These are phyloP conservation scores for Lysandra bellargus DNA, from an alignment of 2,888 invertebrate genomes.

Conservation along the genomic window DNA sequence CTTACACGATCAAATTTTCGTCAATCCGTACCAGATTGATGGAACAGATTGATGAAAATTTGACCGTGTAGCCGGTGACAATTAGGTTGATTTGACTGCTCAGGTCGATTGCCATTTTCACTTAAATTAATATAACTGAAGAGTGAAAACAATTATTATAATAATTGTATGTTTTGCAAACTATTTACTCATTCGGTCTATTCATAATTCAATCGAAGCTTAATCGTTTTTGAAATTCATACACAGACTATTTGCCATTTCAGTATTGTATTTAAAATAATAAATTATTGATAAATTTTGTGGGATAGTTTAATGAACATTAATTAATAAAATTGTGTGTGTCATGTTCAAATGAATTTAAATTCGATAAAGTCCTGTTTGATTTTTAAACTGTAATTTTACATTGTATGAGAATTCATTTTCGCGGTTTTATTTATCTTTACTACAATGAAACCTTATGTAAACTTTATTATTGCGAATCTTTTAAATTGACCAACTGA, in stretches of 20 bases:
- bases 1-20: no score
- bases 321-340: background rate
- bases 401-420: no score
- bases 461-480: no score
- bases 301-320: background rate
- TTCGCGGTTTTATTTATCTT: no score
- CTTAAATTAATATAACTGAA: background rate
- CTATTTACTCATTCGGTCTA: background rate
- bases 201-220: background rate
- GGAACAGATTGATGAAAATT: no score
- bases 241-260: slow-evolving; percentile 2
- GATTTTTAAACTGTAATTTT: no score
- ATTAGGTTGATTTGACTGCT: background rate
- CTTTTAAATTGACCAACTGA: background rate
- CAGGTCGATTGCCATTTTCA: background rate
- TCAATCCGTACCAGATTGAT: no score
- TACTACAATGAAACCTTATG: no score
- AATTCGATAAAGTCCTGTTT: background rate
- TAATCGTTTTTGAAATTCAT: background rate
- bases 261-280: background rate
- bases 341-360: background rate
- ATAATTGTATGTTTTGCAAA: background rate
- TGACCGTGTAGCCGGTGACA: background rate
- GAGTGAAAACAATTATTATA: background rate
- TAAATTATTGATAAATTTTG: background rate